Evolutionary conservation across 2,888 invertebrate genomes (phyloP).

Genomic region (Vandiemenella viatica): DNA sequence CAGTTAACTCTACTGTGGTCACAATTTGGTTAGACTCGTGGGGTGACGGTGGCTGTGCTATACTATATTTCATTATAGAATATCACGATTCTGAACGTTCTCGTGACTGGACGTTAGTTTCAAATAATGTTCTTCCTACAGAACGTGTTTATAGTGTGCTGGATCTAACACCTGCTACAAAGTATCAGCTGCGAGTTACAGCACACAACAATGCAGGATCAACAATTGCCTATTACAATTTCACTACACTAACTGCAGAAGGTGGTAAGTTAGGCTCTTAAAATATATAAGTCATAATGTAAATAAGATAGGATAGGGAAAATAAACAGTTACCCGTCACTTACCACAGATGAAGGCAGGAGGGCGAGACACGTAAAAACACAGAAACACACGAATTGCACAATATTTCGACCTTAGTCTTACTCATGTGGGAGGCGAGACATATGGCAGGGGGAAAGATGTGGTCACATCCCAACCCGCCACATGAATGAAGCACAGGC

Average conservation of each 20-base stretch:
- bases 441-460: no score
- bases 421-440: no score
- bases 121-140: constrained; percentile 65
- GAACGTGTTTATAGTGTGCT: constrained; percentile 68
- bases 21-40: constrained; percentile 76
- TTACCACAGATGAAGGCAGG: no score
- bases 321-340: no score
- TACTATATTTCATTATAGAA: constrained; percentile 71
- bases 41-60: constrained; percentile 81
- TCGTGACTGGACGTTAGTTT: constrained; percentile 54
- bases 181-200: constrained; percentile 56
- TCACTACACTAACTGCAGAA: constrained; percentile 62
- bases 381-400: no score
- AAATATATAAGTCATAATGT: no score
- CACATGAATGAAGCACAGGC: no score
- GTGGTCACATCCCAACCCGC: no score
- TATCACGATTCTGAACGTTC: constrained; percentile 45
- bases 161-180: constrained; percentile 59
- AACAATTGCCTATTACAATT: constrained; percentile 67
- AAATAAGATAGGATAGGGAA: no score
- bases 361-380: no score
- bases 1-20: constrained; percentile 72
- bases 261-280: constrained; percentile 41
- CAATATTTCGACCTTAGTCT: no score
- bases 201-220: constrained; percentile 81